These are phyloP conservation scores for Podargus strigoides DNA, from an alignment of 2,797 vertebrate genomes.

Conservation along the genomic window DNA sequence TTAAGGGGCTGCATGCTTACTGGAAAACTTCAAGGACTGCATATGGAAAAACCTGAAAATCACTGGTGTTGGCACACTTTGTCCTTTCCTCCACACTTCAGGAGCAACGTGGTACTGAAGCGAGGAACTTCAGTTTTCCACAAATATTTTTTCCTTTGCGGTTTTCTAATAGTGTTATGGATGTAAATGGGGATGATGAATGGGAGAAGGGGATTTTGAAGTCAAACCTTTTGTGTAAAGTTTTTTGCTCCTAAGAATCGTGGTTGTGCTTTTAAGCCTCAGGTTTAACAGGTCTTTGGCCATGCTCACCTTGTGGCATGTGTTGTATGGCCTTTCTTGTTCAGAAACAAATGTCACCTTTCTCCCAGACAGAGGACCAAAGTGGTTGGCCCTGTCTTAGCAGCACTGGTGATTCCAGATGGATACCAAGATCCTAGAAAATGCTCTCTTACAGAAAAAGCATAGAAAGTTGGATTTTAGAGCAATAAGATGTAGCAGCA, in stretches of 20 bases:
- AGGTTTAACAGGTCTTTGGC: not conserved
- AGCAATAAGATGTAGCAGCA: not conserved
- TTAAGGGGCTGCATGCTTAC: not conserved
- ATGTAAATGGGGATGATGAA: not conserved
- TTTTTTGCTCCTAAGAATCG: not conserved
- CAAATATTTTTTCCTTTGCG: not conserved
- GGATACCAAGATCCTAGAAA: not conserved
- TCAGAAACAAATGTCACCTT: not conserved
- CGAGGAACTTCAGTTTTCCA: not conserved
- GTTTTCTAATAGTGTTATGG: not conserved
- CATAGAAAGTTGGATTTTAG: not conserved
- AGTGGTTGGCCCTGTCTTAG: not conserved
- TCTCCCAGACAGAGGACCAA: not conserved
- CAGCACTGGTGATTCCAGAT: not conserved
- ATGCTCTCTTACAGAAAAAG: not conserved
- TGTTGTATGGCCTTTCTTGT: not conserved
- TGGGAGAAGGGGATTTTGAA: not conserved
- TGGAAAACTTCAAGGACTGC: not conserved
- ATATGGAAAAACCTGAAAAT: not conserved
- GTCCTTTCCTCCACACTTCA: not conserved
- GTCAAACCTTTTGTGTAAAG: not conserved
- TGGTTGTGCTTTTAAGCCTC: not conserved
- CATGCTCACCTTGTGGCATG: not conserved
- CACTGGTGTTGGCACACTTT: not conserved
- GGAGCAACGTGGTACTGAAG: not conserved